Evolutionary conservation across 2,888 invertebrate genomes (phyloP).

Genomic region (Drosophila anomalata): DNA sequence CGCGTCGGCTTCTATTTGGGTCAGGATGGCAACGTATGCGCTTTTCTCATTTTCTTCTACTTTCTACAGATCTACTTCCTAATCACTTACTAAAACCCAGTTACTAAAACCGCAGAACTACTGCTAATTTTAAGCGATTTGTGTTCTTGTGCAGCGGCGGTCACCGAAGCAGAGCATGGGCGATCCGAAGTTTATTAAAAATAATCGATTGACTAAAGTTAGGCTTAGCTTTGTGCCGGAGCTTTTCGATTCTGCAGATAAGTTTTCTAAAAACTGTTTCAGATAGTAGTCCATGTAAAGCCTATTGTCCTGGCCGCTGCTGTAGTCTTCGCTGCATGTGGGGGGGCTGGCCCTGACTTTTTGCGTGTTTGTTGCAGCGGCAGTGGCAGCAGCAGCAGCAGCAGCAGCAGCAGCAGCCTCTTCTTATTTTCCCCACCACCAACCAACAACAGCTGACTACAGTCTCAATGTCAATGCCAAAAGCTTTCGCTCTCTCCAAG

Average conservation of each 20-base stretch:
- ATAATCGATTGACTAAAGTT: neutral
- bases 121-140: neutral
- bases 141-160: neutral
- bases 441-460: conserved; percentile 46
- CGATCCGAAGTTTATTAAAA: neutral
- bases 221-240: neutral
- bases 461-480: conserved; percentile 50
- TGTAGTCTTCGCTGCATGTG: conserved; percentile 19
- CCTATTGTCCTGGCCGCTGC: conserved; percentile 4
- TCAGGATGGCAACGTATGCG: conserved; percentile 87
- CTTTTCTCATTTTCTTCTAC: conserved; percentile 24
- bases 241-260: neutral
- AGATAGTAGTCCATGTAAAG: neutral
- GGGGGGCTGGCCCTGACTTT: conserved; percentile 57
- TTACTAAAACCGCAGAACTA: neutral
- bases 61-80: neutral
- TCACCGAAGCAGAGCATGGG: neutral
- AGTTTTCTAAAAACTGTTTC: neutral
- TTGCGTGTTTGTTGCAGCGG: conserved; percentile 29
- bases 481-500: conserved; percentile 32
- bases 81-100: neutral
- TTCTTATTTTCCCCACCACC: neutral
- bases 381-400: conserved; percentile 19
- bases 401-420: conserved; percentile 1
- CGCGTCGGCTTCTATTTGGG: conserved; percentile 89